Conservation (phyloP, 2,888 invertebrate genomes). For the Thera obeliscata region DNA sequence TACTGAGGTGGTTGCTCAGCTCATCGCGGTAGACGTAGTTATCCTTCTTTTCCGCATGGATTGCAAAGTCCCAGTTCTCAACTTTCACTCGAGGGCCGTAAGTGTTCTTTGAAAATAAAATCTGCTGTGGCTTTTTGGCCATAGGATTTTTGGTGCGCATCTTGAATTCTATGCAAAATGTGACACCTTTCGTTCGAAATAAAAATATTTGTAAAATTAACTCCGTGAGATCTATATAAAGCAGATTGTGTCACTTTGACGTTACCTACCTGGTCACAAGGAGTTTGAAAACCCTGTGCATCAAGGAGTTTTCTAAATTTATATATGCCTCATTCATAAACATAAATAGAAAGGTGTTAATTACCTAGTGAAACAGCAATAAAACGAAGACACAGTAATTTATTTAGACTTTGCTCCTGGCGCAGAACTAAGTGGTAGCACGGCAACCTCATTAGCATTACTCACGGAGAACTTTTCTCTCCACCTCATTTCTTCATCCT, state of each 20-base stretch:
- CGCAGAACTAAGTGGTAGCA: slow-evolving; percentile 10
- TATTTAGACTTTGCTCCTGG: slow-evolving; percentile 21
- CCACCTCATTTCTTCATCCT: slow-evolving; percentile 55
- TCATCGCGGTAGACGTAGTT: slow-evolving; percentile 77
- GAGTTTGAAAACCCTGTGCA: too few relatives aligned
- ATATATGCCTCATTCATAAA: too few relatives aligned
- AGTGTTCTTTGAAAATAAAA: slow-evolving; percentile 74
- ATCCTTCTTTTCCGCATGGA: slow-evolving; percentile 75
- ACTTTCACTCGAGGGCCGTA: slow-evolving; percentile 72
- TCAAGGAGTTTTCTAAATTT: too few relatives aligned
- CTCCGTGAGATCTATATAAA: too few relatives aligned
- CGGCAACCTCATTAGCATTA: slow-evolving; percentile 26
- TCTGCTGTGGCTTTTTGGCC: slow-evolving; percentile 75
- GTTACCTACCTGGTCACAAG: too few relatives aligned
- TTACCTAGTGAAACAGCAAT: neutral
- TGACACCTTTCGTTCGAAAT: neutral
- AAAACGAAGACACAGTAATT: slow-evolving; percentile 1
- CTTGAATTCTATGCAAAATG: slow-evolving; percentile 7
- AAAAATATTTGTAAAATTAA: neutral
- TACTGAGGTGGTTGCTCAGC: slow-evolving; percentile 76
- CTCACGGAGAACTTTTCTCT: slow-evolving; percentile 44
- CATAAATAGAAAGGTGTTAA: neutral
- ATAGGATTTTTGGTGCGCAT: slow-evolving; percentile 65
- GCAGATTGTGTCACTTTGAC: too few relatives aligned
- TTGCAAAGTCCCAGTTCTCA: slow-evolving; percentile 73